Percentiles rank a stretch among this genome's conserved stretches.
phyloP scores from a whole-genome alignment of 2,797 vertebrate species.

The Harpagifer antarcticus region DNA sequence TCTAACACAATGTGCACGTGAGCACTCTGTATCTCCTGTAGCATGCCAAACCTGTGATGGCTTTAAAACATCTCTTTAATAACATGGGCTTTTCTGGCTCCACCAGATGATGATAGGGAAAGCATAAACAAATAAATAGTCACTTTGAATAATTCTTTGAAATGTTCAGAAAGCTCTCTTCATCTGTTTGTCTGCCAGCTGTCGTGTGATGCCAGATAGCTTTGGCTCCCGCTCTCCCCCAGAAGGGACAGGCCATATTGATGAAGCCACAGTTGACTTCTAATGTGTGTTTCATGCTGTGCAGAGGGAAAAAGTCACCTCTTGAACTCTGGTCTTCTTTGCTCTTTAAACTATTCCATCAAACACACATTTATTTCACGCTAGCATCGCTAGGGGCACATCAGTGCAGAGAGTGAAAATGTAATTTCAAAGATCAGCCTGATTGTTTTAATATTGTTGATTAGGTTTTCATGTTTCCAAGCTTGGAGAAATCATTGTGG shows the following conservation, averaged over 20 bases:
- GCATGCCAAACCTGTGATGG: constrained; percentile 50
- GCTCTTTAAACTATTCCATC: constrained; percentile 54
- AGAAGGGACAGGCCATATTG: constrained; percentile 61
- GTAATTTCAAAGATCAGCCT: constrained; percentile 61
- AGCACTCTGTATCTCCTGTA: constrained; percentile 21
- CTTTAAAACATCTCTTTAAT: constrained; percentile 63
- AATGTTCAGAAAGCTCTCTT: constrained; percentile 63
- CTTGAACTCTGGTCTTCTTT: constrained; percentile 54
- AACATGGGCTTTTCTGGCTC: constrained; percentile 45
- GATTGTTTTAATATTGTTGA: constrained; percentile 70
- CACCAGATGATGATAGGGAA: constrained; percentile 52
- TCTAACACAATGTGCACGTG: constrained; percentile 37
- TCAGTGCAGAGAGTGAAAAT: constrained; percentile 54
- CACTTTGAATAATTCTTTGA: constrained; percentile 73
- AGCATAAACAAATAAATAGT: constrained; percentile 74
- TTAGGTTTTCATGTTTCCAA: constrained; percentile 52
- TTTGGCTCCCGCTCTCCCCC: constrained; percentile 59
- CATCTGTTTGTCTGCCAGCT: constrained; percentile 69
- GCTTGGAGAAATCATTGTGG: constrained; percentile 44
- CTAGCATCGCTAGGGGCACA: constrained; percentile 42
- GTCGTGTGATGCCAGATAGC: constrained; percentile 64
- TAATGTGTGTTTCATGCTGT: constrained; percentile 60
- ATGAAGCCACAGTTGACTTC: constrained; percentile 60
- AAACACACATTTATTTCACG: constrained; percentile 64
- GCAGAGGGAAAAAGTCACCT: constrained; percentile 15